Conservation (phyloP, 2,797 vertebrate genomes). For the Poeciliopsis turneri region DNA sequence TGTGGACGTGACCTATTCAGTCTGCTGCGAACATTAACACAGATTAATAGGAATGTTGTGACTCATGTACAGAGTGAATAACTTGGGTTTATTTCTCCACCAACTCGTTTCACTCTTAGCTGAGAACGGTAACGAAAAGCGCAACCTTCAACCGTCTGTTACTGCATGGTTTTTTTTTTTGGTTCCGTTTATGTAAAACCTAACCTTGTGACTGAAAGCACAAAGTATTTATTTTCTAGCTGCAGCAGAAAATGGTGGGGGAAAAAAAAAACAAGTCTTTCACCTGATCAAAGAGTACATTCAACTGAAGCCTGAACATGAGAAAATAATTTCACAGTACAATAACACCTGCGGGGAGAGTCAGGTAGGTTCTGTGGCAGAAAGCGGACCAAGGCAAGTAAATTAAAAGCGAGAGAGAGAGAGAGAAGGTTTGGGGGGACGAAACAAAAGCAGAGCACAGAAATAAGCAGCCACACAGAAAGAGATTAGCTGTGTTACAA, state of each 20-base stretch:
- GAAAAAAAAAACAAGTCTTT: constrained; percentile 13
- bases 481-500: constrained; percentile 53
- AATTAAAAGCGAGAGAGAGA: background rate
- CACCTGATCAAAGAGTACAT: constrained; percentile 53
- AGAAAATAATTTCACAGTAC: constrained; percentile 50
- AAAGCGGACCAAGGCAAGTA: constrained; percentile 8
- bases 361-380: constrained; percentile 4
- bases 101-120: background rate
- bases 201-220: constrained; percentile 8
- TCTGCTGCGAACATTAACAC: constrained; percentile 22
- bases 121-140: background rate
- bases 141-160: background rate
- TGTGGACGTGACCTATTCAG: constrained; percentile 14
- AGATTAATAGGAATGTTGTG: constrained; percentile 12
- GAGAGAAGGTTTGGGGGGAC: background rate
- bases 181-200: constrained; percentile 9
- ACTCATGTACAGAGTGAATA: constrained; percentile 7
- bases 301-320: constrained; percentile 30
- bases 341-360: constrained; percentile 46
- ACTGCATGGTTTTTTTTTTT: background rate
- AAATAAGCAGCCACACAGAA: constrained; percentile 38
- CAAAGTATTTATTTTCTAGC: constrained; percentile 22
- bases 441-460: constrained; percentile 38
- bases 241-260: constrained; percentile 7
- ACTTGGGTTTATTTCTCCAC: constrained; percentile 10